These are phyloP conservation scores for Phrynocephalus versicolor DNA, from an alignment of 2,113 vertebrate genomes.

Conservation along the genomic window DNA sequence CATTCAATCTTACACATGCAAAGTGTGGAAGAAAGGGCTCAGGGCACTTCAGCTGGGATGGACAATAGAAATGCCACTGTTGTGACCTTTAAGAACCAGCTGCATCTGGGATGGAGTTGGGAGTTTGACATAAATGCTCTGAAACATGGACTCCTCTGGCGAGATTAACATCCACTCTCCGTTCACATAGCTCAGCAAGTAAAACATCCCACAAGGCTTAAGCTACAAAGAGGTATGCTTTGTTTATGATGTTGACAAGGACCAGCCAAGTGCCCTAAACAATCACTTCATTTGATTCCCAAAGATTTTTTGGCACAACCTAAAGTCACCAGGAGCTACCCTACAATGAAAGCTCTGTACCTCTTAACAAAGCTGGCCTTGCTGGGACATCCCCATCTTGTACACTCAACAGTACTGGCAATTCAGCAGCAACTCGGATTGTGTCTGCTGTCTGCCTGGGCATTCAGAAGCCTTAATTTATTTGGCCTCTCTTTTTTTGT, in stretches of 20 bases:
- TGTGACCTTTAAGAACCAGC: not conserved
- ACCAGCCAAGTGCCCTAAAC: not conserved
- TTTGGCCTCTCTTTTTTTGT: not conserved
- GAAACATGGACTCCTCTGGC: not conserved
- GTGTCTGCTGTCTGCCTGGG: not conserved
- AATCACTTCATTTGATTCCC: not conserved
- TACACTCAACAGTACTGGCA: not conserved
- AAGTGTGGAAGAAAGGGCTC: no score
- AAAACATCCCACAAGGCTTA: not conserved
- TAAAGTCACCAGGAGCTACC: not conserved
- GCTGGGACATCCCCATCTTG: not conserved
- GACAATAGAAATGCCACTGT: not conserved
- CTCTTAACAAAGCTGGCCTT: conserved; percentile 6
- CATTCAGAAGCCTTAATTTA: not conserved
- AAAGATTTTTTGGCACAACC: not conserved
- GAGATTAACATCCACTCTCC: not conserved
- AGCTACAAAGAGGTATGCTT: not conserved
- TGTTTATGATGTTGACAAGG: not conserved
- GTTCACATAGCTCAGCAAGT: not conserved
- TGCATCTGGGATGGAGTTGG: not conserved
- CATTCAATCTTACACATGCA: no score
- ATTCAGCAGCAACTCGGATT: not conserved
- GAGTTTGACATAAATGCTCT: not conserved
- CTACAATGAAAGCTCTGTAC: not conserved
- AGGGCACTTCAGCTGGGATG: no score